These are phyloP conservation scores for Prionailurus bengalensis DNA, from an alignment of 2,113 vertebrate species.

Conservation along the genomic window DNA sequence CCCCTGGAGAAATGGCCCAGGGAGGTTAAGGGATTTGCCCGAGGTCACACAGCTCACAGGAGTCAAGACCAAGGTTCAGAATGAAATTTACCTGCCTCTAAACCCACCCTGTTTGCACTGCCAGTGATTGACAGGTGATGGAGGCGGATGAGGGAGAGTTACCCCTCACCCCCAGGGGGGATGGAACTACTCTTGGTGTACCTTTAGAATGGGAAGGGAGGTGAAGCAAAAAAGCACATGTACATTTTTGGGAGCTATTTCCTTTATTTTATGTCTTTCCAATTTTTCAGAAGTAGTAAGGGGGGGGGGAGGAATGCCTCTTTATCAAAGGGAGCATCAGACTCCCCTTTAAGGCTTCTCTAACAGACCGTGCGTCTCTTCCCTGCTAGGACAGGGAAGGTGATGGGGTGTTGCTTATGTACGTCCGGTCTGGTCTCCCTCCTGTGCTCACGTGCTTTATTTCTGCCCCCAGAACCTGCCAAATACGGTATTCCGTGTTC, in stretches of 20 bases:
- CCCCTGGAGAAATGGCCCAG: background rate
- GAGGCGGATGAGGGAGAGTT: background rate
- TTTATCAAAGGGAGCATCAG: background rate
- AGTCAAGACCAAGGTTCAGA: background rate
- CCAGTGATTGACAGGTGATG: background rate
- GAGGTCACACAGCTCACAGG: background rate
- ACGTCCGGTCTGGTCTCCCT: background rate
- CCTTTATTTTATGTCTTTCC: background rate
- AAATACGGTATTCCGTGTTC: background rate
- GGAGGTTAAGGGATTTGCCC: background rate
- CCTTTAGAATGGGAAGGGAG: background rate
- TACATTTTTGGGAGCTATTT: background rate
- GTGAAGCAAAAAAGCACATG: background rate
- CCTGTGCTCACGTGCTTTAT: background rate
- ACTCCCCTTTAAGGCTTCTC: background rate
- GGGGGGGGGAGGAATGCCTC: no score
- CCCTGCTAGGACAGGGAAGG: background rate
- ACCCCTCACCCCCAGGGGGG: background rate
- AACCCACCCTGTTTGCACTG: background rate
- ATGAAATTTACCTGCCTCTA: background rate
- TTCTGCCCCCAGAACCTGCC: background rate
- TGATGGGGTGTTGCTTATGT: rapidly evolving
- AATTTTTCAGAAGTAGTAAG: background rate
- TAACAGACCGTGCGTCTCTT: background rate
- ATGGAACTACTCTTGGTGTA: background rate